phyloP scores from a whole-genome alignment of 2,888 invertebrate species.

The Oscheius sp. region DNA sequence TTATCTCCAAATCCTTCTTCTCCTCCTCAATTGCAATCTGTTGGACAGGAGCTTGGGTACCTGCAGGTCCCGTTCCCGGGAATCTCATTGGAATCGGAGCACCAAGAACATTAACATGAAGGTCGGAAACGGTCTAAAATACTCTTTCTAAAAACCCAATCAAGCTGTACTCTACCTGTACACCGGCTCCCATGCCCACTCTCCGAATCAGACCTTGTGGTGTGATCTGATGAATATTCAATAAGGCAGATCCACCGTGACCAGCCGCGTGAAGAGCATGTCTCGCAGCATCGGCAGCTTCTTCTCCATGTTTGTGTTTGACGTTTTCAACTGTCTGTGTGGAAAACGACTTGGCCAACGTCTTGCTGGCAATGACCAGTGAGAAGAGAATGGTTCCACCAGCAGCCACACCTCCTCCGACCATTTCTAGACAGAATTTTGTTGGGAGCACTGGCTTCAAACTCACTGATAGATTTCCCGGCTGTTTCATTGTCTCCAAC shows the following conservation, averaged over 20 bases:
- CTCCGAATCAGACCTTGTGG: slow-evolving; percentile 2
- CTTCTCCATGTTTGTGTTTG: slow-evolving; percentile 16
- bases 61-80: not conserved
- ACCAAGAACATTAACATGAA: slow-evolving; percentile 5
- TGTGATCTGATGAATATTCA: slow-evolving; percentile 8
- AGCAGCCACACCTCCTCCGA: slow-evolving; percentile 21
- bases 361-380: slow-evolving; percentile 14
- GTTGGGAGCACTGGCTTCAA: not conserved
- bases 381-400: slow-evolving; percentile 20
- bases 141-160: not conserved
- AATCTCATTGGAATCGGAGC: slow-evolving; percentile 9
- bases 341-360: not conserved
- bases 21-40: too few relatives aligned
- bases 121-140: slow-evolving; percentile 7
- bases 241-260: not conserved
- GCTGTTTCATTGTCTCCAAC: slow-evolving; percentile 19
- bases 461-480: slow-evolving; percentile 19
- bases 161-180: not conserved
- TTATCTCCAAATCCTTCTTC: too few relatives aligned
- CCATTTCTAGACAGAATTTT: slow-evolving; percentile 5
- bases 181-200: slow-evolving; percentile 18
- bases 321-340: slow-evolving; percentile 20
- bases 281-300: slow-evolving; percentile 6
- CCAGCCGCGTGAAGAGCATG: slow-evolving; percentile 17
- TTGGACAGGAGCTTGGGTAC: too few relatives aligned